phyloP scores from a whole-genome alignment of 2,888 invertebrate genomes.

The Aromia moschata region DNA sequence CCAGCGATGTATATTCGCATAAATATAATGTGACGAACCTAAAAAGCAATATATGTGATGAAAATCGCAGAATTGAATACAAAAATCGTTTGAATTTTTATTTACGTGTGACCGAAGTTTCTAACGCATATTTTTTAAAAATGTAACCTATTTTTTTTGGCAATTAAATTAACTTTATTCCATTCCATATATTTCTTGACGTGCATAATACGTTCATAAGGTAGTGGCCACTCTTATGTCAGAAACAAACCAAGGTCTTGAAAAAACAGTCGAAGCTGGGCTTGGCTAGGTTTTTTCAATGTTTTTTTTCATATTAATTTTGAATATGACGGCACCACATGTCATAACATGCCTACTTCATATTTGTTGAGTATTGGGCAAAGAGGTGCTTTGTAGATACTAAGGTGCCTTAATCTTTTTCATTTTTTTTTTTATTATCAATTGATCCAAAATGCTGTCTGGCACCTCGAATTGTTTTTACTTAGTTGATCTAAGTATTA shows the following conservation, averaged over 20 bases:
- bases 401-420: conserved; percentile 43
- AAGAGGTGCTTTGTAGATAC: conserved; percentile 39
- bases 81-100: neutral
- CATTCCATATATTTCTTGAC: conserved; percentile 32
- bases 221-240: conserved; percentile 30
- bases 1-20: neutral
- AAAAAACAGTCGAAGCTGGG: conserved; percentile 29
- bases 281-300: conserved; percentile 26
- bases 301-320: conserved; percentile 25
- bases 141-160: conserved; percentile 19
- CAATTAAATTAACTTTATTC: conserved; percentile 29
- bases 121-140: conserved; percentile 11
- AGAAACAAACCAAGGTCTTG: conserved; percentile 28
- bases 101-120: too few relatives aligned
- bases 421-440: conserved; percentile 28
- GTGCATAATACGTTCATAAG: conserved; percentile 28
- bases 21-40: neutral
- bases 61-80: conserved; percentile 6
- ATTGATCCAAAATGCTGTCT: conserved; percentile 32
- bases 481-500: conserved; percentile 40
- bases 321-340: conserved; percentile 29
- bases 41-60: neutral
- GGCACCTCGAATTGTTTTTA: conserved; percentile 40
- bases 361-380: conserved; percentile 38
- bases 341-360: conserved; percentile 30